phyloP scores from a whole-genome alignment of 1,140 invertebrate genomes.

The Cataglyphis hispanica region DNA sequence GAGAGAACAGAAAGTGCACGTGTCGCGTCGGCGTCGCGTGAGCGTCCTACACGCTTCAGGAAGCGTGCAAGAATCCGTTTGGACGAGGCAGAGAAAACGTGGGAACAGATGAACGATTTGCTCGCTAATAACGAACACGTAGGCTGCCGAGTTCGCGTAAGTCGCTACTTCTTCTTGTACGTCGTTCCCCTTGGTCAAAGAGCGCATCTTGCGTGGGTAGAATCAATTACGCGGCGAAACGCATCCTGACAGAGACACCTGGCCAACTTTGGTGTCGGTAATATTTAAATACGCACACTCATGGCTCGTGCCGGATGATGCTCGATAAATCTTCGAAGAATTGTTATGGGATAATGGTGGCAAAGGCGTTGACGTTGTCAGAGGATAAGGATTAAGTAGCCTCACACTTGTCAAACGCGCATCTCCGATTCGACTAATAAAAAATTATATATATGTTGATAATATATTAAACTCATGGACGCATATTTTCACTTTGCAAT shows the following conservation, averaged over 20 bases:
- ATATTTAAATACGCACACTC: conserved; percentile 71
- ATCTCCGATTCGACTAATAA: conserved; percentile 25
- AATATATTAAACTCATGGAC: background rate
- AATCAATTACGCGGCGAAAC: conserved; percentile 72
- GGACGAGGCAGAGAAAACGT: conserved; percentile 62
- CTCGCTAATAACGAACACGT: conserved; percentile 62
- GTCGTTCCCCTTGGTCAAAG: conserved; percentile 5
- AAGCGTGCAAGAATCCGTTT: conserved; percentile 29
- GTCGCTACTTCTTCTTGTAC: conserved; percentile 38
- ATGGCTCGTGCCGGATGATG: conserved; percentile 55
- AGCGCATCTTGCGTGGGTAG: conserved; percentile 64
- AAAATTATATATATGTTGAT: conserved; percentile 14
- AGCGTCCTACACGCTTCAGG: conserved; percentile 67
- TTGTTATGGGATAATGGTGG: conserved; percentile 66
- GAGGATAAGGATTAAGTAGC: conserved; percentile 25
- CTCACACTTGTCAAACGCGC: background rate
- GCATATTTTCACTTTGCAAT: background rate
- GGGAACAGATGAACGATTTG: conserved; percentile 76
- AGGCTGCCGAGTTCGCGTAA: conserved; percentile 46
- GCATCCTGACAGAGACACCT: conserved; percentile 62
- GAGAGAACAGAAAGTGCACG: conserved; percentile 6
- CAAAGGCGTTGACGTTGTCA: conserved; percentile 72
- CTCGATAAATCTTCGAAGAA: conserved; percentile 71
- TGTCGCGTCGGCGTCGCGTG: conserved; percentile 43
- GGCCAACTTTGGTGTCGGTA: conserved; percentile 60